Conservation (phyloP, 2,797 vertebrate genomes). For the Acanthornis magna region DNA sequence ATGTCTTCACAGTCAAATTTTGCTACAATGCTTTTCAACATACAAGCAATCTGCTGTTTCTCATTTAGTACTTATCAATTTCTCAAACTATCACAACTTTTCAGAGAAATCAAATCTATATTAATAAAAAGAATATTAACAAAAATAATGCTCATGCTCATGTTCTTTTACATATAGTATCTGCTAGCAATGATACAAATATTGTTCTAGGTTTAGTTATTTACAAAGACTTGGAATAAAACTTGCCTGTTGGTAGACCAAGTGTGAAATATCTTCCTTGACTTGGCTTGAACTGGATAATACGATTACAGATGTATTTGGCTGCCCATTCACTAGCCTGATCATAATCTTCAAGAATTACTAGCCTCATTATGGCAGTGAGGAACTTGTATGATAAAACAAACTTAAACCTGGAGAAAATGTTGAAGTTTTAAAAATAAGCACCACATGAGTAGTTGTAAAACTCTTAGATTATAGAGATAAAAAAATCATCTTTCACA, state of each 20-base stretch:
- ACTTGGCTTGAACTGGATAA: constrained; percentile 81
- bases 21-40: background rate
- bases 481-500: background rate
- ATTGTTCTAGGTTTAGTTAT: background rate
- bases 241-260: constrained; percentile 83
- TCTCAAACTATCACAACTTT: background rate
- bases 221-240: background rate
- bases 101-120: background rate
- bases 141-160: background rate
- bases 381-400: background rate
- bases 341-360: constrained; percentile 93
- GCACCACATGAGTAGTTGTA: background rate
- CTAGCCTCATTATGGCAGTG: constrained; percentile 75
- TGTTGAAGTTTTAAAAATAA: background rate
- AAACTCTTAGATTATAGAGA: background rate
- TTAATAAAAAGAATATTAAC: background rate
- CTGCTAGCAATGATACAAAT: background rate
- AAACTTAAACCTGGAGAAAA: constrained; percentile 35
- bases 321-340: constrained; percentile 97
- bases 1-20: background rate
- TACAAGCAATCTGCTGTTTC: background rate
- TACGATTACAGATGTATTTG: constrained; percentile 93
- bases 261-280: constrained; percentile 79
- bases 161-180: background rate
- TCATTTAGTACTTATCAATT: background rate